These are phyloP conservation scores for Orius insidiosus DNA, from an alignment of 1,140 invertebrate species.

Conservation along the genomic window DNA sequence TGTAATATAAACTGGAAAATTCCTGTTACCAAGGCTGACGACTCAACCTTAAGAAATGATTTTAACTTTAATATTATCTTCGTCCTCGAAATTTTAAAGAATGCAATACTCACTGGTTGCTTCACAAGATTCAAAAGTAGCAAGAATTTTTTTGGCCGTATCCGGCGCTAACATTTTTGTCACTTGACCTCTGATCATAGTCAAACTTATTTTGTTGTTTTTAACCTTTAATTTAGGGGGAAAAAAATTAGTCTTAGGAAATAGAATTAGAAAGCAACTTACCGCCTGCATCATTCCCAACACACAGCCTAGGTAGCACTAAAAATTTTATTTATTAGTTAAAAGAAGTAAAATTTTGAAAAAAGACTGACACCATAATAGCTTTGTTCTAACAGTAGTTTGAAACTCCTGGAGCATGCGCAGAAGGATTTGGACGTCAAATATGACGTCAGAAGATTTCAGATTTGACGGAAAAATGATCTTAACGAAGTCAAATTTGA, in stretches of 20 bases:
- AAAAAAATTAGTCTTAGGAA: neutral
- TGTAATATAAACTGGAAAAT: too few relatives aligned
- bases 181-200: conserved; percentile 14
- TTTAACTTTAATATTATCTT: too few relatives aligned
- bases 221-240: conserved; percentile 15
- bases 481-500: too few relatives aligned
- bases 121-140: conserved; percentile 9
- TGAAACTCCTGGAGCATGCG: too few relatives aligned
- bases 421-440: too few relatives aligned
- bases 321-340: conserved; percentile 1
- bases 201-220: conserved; percentile 16
- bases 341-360: neutral
- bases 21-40: too few relatives aligned
- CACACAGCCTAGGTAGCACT: conserved; percentile 18
- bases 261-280: conserved; percentile 7
- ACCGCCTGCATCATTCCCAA: conserved; percentile 16
- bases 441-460: too few relatives aligned
- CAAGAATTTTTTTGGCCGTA: conserved; percentile 13
- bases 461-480: too few relatives aligned
- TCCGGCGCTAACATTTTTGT: conserved; percentile 18
- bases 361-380: too few relatives aligned
- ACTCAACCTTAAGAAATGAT: neutral
- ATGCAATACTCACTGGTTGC: conserved; percentile 12
- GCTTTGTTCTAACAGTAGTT: too few relatives aligned
- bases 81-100: neutral